These are phyloP conservation scores for Gnathonemus longibarbis DNA, from an alignment of 2,113 vertebrate species.

Conservation along the genomic window DNA sequence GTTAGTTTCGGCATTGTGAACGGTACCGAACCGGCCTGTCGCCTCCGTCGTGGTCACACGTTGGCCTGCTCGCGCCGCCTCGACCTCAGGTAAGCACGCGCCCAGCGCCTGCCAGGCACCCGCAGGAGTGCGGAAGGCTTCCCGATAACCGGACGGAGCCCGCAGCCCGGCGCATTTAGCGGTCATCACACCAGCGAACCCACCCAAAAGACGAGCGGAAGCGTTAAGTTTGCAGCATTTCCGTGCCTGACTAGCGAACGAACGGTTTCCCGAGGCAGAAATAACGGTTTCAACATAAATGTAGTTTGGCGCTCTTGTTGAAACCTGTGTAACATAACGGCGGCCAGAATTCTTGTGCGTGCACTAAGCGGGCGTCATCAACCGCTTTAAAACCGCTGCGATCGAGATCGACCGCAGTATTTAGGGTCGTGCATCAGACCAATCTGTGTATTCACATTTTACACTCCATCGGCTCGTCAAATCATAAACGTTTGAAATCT, in stretches of 20 bases:
- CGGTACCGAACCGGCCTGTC: conserved; percentile 25
- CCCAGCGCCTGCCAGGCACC: background rate
- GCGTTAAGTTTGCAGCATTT: background rate
- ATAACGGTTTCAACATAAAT: background rate
- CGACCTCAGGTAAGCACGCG: background rate
- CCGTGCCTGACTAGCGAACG: background rate
- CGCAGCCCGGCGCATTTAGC: background rate
- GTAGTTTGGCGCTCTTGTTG: background rate
- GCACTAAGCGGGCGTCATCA: background rate
- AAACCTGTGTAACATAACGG: background rate
- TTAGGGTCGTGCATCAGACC: background rate
- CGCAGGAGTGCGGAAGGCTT: background rate
- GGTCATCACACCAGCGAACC: background rate
- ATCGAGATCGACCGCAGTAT: background rate
- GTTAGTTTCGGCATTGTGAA: conserved; percentile 29
- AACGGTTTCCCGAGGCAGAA: background rate
- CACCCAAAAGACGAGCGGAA: background rate
- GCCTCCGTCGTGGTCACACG: conserved; percentile 24
- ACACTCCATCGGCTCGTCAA: background rate
- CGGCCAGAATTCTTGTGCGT: background rate
- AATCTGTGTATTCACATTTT: background rate
- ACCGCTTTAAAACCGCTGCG: background rate
- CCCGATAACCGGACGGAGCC: background rate
- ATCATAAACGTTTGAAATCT: background rate
- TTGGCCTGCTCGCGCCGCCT: conserved; percentile 26